Evolutionary conservation across 2,888 invertebrate species (phyloP), one percentile per base, ranked within the genome.

Genomic region (Cordilura impudica): DNA sequence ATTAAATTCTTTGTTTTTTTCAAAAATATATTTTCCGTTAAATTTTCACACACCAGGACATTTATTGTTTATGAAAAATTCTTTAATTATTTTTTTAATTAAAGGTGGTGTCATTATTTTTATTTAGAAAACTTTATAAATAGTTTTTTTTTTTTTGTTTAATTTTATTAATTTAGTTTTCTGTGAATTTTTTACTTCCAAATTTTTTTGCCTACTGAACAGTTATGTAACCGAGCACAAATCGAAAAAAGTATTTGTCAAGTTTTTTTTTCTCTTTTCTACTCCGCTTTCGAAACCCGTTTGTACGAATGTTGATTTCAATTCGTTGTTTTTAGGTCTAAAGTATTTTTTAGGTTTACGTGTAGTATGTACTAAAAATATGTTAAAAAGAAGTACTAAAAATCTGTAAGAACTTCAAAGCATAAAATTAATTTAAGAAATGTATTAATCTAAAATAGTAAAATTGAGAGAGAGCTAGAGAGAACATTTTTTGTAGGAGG

Each of bases 161-260:
- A n/a, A 21, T 16, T 56, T 56, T n/a, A 26, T 67, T 12, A 39
- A 39, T 26, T 10, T 45, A 39, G 5, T 60, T 43, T 45, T 26
- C 6, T 45, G 23, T 39, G 18, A 49, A 69, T 14, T 51, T 61
- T 18, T 29, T 63, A 54, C 66, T 71, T 66, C 26, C 49, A 79
- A 74, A 43, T 65, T n/a, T n/a, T 75, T 71, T 74, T 66, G 61
- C 54, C 74, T 67, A 86, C 85, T 87, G 88, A 84, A 80, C 72
- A 84, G 86, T 87, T 87, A 87, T 87, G 87, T 87, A 87, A 87
- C 85, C 83, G 82, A 77, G 76, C 83, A 82, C 72, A 71, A 73
- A 78, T 60, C 69, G 54, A 78, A 71, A 79, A 69, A 70, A 74
- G 21, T 19, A 45, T 35, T 67, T 72, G 39, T 67, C 67, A 56